These are phyloP conservation scores for Limnephilus lunatus DNA, from an alignment of 2,888 invertebrate species.

Conservation along the genomic window DNA sequence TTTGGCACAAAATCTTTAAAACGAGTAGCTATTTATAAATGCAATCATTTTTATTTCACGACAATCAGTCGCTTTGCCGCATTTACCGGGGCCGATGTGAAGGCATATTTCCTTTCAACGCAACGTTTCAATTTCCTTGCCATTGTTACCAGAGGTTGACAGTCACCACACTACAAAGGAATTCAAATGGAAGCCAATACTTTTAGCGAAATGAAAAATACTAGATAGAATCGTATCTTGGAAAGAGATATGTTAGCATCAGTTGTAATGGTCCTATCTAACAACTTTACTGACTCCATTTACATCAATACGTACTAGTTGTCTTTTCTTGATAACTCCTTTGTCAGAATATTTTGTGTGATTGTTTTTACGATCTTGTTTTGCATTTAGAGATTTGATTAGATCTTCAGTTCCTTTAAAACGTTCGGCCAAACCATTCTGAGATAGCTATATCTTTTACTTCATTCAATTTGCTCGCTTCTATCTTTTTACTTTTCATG, in stretches of 20 bases:
- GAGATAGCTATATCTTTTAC: too few species aligned
- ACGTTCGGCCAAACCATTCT: too few species aligned
- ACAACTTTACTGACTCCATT: not conserved
- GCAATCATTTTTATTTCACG: not conserved
- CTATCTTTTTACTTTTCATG: too few species aligned
- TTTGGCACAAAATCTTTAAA: not conserved
- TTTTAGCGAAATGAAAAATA: not conserved
- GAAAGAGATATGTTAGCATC: not conserved
- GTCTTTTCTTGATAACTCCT: too few species aligned
- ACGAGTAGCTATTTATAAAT: not conserved
- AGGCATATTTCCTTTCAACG: constrained; percentile 13
- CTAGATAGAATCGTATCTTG: not conserved
- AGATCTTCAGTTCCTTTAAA: too few species aligned
- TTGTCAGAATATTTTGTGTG: not conserved
- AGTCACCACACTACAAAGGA: not conserved
- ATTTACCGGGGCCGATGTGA: not conserved
- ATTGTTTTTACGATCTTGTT: too few species aligned
- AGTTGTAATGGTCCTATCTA: not conserved
- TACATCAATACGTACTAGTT: not conserved
- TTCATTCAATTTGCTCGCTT: too few species aligned
- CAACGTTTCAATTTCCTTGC: constrained; percentile 27
- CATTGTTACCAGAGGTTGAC: constrained; percentile 15
- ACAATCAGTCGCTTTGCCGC: not conserved
- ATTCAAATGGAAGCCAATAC: not conserved
- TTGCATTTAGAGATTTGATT: too few species aligned